A percentile compares a stretch with the other conserved stretches of the same genome.
phyloP scores from a whole-genome alignment of 2,888 invertebrate species.

The Agriopis leucophaearia region DNA sequence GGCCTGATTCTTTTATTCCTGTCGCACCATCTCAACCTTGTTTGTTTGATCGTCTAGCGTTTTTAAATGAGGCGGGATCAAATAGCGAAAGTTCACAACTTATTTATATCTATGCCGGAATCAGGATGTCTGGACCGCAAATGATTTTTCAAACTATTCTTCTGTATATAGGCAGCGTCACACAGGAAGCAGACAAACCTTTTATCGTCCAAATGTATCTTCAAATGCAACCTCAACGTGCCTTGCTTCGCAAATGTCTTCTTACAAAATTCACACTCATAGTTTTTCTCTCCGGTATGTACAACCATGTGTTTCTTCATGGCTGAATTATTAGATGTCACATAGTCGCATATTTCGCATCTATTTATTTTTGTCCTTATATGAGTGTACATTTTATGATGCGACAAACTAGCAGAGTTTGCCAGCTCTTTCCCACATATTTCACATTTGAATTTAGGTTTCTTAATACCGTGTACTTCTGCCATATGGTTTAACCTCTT shows the following conservation, averaged over 20 bases:
- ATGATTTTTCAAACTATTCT: constrained; percentile 76
- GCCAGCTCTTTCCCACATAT: constrained; percentile 63
- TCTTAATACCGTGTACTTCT: constrained; percentile 63
- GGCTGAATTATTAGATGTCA: constrained; percentile 23
- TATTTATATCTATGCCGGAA: constrained; percentile 38
- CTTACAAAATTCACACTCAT: constrained; percentile 73
- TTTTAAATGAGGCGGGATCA: too few species aligned
- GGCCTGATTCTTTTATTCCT: too few species aligned
- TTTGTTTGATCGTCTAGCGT: too few species aligned
- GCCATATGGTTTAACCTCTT: constrained; percentile 71
- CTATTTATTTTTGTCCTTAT: constrained; percentile 66
- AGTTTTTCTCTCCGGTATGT: constrained; percentile 68
- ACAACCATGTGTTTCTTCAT: constrained; percentile 58
- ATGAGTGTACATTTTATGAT: constrained; percentile 59
- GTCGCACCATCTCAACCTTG: too few species aligned
- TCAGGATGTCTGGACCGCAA: constrained; percentile 71
- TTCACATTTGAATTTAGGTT: constrained; percentile 68
- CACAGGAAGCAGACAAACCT: constrained; percentile 71
- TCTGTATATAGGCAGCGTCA: constrained; percentile 76
- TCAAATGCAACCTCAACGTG: constrained; percentile 73
- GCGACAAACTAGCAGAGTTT: constrained; percentile 26
- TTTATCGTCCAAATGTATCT: constrained; percentile 75
- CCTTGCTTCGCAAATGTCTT: constrained; percentile 75
- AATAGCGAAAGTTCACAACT: background rate
- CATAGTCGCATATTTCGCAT: constrained; percentile 44